phyloP scores from a whole-genome alignment of 1,140 invertebrate genomes.

The Cydia fagiglandana region DNA sequence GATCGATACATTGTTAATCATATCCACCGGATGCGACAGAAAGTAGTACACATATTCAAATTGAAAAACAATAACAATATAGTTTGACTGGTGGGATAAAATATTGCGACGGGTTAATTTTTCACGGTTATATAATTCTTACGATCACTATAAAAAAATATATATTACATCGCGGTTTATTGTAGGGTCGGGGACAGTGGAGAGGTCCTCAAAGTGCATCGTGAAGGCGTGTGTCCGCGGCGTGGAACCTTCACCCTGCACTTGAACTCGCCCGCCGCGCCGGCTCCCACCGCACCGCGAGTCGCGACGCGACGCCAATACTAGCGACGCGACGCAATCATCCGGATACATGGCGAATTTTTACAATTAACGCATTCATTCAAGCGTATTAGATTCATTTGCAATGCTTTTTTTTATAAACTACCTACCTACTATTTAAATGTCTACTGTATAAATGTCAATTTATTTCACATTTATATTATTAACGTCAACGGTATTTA shows the following conservation, averaged over 20 bases:
- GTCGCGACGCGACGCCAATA: conserved; percentile 40
- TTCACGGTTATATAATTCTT: too few relatives aligned
- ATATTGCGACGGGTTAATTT: neutral
- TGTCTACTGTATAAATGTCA: too few relatives aligned
- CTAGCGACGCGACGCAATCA: conserved; percentile 62
- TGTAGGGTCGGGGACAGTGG: neutral
- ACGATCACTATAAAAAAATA: conserved; percentile 25
- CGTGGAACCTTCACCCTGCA: conserved; percentile 74
- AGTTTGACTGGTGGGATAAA: neutral
- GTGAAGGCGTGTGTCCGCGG: conserved; percentile 31
- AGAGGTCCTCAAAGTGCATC: conserved; percentile 16
- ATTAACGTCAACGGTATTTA: too few relatives aligned
- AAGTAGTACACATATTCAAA: neutral
- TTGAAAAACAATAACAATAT: neutral
- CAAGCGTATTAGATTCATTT: neutral
- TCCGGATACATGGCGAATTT: conserved; percentile 57
- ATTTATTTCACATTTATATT: too few relatives aligned
- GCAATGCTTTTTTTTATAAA: neutral
- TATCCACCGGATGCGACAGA: neutral
- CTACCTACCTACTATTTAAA: too few relatives aligned
- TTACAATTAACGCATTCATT: conserved; percentile 37
- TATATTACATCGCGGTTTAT: neutral
- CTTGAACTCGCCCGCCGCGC: conserved; percentile 62
- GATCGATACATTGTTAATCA: neutral
- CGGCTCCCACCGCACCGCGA: conserved; percentile 37